Conservation (phyloP, 2,113 vertebrate species). For the Saguinus imperator region DNA sequence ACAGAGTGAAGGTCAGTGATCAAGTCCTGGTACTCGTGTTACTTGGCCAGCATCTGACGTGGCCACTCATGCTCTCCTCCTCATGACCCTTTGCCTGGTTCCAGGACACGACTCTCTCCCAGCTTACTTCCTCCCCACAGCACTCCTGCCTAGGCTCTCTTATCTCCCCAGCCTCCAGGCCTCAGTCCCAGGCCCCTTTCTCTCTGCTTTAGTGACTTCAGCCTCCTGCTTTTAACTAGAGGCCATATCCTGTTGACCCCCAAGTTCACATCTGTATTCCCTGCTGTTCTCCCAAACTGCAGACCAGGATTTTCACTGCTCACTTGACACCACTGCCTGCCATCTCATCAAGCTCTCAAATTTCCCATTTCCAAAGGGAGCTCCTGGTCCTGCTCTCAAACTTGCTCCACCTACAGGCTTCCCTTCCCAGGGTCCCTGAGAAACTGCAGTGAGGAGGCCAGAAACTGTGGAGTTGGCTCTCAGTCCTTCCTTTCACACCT, state of each 20-base stretch:
- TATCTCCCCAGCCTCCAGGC: neutral
- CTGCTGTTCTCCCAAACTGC: accelerated
- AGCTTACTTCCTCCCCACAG: neutral
- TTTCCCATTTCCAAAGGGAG: accelerated
- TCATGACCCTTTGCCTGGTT: neutral
- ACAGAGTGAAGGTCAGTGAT: accelerated
- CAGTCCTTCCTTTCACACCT: no score
- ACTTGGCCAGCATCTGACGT: no score
- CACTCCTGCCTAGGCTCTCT: neutral
- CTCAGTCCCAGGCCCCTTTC: neutral
- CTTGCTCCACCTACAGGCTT: no score
- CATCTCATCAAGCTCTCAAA: neutral
- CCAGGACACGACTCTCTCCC: neutral
- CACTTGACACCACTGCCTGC: no score
- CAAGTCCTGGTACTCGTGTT: no score
- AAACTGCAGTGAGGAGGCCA: accelerated
- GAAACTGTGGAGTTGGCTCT: neutral
- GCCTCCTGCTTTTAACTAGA: neutral
- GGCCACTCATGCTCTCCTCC: neutral
- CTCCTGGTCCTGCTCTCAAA: neutral
- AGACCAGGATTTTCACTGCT: neutral
- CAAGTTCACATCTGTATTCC: neutral
- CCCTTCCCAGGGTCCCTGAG: neutral
- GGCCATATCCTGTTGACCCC: no score
- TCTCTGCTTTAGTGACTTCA: neutral